A percentile compares a stretch with the other conserved stretches of the same genome.
Evolutionary conservation across 2,113 vertebrate species (phyloP).

Genomic region (Coptodon bakossiorum): DNA sequence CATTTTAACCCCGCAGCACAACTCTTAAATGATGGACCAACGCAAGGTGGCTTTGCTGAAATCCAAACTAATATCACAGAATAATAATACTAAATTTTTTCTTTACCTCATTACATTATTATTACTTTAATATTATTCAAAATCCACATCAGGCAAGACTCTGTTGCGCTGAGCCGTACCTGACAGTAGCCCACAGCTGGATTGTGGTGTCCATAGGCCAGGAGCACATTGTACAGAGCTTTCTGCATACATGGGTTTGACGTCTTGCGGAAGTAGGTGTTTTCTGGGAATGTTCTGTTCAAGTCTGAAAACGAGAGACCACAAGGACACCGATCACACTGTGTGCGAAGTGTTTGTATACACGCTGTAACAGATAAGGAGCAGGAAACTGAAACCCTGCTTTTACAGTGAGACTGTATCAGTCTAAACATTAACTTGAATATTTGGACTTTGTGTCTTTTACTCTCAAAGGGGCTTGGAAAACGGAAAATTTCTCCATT

Average conservation of each 20-base stretch:
- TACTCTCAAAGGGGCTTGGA: neutral
- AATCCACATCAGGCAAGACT: neutral
- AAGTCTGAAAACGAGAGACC: slow-evolving; percentile 73
- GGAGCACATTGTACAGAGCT: slow-evolving; percentile 82
- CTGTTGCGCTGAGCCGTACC: slow-evolving; percentile 62
- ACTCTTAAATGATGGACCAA: neutral
- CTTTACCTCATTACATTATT: neutral
- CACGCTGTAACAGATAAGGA: neutral
- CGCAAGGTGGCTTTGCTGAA: neutral
- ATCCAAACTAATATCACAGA: neutral
- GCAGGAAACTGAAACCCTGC: neutral
- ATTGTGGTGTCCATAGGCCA: slow-evolving; percentile 89
- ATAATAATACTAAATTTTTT: neutral
- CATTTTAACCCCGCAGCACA: neutral
- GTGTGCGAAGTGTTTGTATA: neutral
- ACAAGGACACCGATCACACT: neutral
- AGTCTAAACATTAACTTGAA: neutral
- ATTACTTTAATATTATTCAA: neutral
- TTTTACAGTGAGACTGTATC: neutral
- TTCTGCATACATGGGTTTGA: slow-evolving; percentile 82
- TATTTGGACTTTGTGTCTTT: neutral
- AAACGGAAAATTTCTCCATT: neutral
- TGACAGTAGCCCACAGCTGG: slow-evolving; percentile 91
- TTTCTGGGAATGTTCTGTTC: slow-evolving; percentile 97
- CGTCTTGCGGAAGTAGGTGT: slow-evolving; percentile 81